These are phyloP conservation scores for Henricia sp. DNA, from an alignment of 53 echinoderm and acorn worm genomes.

Conservation along the genomic window DNA sequence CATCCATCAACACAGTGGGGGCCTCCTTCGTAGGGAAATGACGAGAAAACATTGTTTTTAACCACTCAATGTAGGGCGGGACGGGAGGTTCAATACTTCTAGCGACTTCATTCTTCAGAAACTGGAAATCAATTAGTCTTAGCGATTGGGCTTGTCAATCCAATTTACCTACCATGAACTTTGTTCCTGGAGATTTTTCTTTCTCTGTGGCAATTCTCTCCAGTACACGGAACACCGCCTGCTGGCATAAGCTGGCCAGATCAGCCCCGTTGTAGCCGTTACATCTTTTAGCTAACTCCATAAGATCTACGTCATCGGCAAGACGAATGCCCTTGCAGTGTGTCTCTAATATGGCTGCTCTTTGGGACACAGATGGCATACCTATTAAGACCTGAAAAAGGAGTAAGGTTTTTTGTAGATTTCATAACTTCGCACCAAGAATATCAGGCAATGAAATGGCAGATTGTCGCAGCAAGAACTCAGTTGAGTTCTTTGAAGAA, in stretches of 20 bases:
- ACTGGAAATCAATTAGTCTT: too few relatives aligned
- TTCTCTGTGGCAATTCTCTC: conserved; percentile 2
- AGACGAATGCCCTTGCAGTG: conserved; percentile 47
- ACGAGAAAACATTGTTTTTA: too few relatives aligned
- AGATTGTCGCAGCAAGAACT: too few relatives aligned
- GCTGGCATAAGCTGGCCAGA: conserved; percentile 60
- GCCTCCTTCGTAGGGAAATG: too few relatives aligned
- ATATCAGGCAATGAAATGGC: too few relatives aligned
- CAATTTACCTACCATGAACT: not conserved
- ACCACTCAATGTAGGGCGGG: too few relatives aligned
- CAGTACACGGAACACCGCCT: conserved; percentile 57
- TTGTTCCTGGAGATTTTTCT: not conserved
- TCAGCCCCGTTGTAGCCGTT: conserved; percentile 70
- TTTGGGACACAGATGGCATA: conserved; percentile 57
- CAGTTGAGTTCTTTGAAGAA: too few relatives aligned
- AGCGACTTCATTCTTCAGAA: too few relatives aligned
- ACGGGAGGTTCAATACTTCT: too few relatives aligned
- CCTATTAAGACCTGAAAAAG: conserved; percentile 61
- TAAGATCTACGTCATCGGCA: conserved; percentile 27
- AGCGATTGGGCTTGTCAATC: too few relatives aligned
- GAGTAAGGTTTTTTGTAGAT: too few relatives aligned
- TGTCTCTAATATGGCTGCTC: conserved; percentile 34
- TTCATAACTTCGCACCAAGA: too few relatives aligned
- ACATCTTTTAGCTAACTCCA: conserved; percentile 46
- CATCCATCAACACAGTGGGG: conserved; percentile 30